Percentiles rank a stretch among this genome's conserved stretches.
Conservation (phyloP, 2,888 invertebrate genomes). For the Brachypalpus laphriformis region DNA sequence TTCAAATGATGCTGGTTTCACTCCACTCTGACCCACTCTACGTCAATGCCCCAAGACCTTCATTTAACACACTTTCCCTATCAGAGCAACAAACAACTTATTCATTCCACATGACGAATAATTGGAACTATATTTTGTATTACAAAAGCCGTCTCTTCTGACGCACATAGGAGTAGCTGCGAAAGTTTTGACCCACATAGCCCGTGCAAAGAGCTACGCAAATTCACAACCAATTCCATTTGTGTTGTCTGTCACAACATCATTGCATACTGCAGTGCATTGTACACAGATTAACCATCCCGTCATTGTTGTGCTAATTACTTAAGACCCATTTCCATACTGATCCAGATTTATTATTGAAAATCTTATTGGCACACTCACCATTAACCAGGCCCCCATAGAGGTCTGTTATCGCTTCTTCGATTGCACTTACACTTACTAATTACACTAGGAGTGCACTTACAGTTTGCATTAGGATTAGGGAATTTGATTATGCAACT, state of each 20-base stretch:
- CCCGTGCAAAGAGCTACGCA: neutral
- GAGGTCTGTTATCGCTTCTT: neutral
- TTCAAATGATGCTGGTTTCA: neutral
- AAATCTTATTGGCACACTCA: neutral
- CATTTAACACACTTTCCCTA: neutral
- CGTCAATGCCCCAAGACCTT: constrained; percentile 1
- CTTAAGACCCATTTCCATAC: constrained; percentile 36
- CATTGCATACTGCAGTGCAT: neutral
- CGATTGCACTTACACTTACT: neutral
- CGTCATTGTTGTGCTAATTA: constrained; percentile 52
- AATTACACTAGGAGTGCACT: neutral
- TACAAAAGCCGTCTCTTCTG: neutral
- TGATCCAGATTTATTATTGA: constrained; percentile 23
- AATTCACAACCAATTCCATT: neutral
- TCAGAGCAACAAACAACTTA: neutral
- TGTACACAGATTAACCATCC: neutral
- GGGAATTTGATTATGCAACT: constrained; percentile 1
- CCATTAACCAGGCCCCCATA: neutral
- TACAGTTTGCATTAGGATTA: constrained; percentile 7
- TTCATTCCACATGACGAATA: neutral
- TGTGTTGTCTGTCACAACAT: neutral
- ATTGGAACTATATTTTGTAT: neutral
- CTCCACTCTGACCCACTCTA: neutral
- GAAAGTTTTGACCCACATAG: neutral
- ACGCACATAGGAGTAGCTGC: neutral